These are phyloP conservation scores for Theonella swinhoei DNA, from an alignment of 37 sponge, comb jelly and placozoan genomes.

Conservation along the genomic window DNA sequence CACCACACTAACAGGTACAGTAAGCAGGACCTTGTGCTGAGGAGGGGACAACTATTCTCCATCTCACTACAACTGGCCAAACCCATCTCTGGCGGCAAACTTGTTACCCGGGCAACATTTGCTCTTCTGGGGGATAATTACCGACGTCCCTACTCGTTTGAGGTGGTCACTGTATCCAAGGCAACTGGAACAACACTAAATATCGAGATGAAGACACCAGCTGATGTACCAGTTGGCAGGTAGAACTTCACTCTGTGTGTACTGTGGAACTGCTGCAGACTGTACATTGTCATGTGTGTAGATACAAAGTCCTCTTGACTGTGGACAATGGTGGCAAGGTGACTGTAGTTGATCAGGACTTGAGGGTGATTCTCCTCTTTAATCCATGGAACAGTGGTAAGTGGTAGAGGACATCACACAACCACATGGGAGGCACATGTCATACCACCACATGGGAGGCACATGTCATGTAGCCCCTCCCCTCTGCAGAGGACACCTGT, in stretches of 20 bases:
- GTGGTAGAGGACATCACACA: too few species aligned
- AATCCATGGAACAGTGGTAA: constrained; percentile 78
- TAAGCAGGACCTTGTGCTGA: constrained; percentile 32
- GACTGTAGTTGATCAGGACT: constrained; percentile 27
- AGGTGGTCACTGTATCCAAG: constrained; percentile 1
- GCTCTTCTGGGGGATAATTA: neutral
- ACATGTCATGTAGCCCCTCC: too few species aligned
- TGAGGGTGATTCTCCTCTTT: constrained; percentile 55
- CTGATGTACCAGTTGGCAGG: constrained; percentile 41
- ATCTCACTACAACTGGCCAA: constrained; percentile 28
- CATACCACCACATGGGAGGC: too few species aligned
- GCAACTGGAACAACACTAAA: constrained; percentile 14
- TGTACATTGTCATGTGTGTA: constrained; percentile 20
- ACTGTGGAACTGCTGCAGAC: neutral
- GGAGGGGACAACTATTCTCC: constrained; percentile 60
- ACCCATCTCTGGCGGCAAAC: constrained; percentile 27
- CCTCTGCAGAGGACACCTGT: constrained; percentile 42
- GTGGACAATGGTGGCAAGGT: constrained; percentile 30
- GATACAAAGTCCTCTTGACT: constrained; percentile 40
- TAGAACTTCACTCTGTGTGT: neutral
- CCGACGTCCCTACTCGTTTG: constrained; percentile 7
- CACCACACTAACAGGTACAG: constrained; percentile 50
- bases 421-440: too few species aligned
- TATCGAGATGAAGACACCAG: constrained; percentile 37
- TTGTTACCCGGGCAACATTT: neutral